phyloP scores from a whole-genome alignment of 2,888 invertebrate genomes.

The Chalcis sispes region DNA sequence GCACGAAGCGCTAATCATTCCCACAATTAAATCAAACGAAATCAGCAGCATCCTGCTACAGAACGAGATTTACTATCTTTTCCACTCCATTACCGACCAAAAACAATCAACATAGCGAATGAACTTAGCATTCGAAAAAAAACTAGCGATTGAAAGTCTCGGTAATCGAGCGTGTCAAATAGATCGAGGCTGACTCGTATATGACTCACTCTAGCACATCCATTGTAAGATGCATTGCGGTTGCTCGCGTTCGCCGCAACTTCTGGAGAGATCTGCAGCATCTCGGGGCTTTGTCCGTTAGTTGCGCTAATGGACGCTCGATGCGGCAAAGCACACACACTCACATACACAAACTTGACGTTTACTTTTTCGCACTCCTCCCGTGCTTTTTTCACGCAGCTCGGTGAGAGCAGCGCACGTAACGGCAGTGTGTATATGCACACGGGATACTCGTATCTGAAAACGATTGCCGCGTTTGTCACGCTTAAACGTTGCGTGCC shows the following conservation, averaged over 20 bases:
- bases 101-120: no score
- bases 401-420: not conserved
- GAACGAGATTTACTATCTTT: no score
- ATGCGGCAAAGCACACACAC: constrained; percentile 3
- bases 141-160: not conserved
- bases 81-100: no score
- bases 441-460: constrained; percentile 12
- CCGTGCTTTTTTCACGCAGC: not conserved
- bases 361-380: not conserved
- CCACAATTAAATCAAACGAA: no score
- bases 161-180: constrained; percentile 29
- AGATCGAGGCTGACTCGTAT: not conserved
- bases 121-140: no score
- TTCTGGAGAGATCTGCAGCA: no score
- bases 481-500: constrained; percentile 6
- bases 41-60: no score
- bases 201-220: constrained; percentile 2
- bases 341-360: constrained; percentile 9
- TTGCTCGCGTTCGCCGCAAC: constrained; percentile 4
- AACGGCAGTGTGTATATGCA: not conserved
- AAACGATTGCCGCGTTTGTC: constrained; percentile 14
- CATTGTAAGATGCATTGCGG: constrained; percentile 1
- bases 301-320: constrained; percentile 22
- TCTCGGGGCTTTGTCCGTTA: constrained; percentile 14
- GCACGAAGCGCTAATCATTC: no score